Evolutionary conservation across 2,888 invertebrate species (phyloP), one percentile per base, ranked within the genome.

Genomic region (Drosophila prolongata): DNA sequence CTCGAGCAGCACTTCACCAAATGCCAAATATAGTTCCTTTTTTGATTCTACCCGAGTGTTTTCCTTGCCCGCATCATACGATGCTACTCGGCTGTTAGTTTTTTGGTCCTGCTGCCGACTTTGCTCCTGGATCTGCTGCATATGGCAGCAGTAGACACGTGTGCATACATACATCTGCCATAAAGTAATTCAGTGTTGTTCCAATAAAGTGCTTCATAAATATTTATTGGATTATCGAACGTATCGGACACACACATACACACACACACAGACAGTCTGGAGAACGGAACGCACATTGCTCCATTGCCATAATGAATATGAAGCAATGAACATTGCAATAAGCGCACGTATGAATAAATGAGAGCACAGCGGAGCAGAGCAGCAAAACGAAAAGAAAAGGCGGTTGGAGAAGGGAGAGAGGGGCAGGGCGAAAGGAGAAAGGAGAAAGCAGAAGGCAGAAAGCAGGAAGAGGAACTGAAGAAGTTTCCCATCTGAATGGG

Each of bases 171-270:
- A 67, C 47, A 62, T 62, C 67, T 66, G 66, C 70, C 73, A 80
- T 79, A 79, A 89, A 84, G 86, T 89, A 89, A 86, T 89, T 86
- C 89, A 85, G 87, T 87, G 89, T 89, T 86, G 85, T 81, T 87
- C 87, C 86, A 89, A 86, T 87, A 86, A 89, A 84, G 87, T 86
- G 77, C 86, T 86, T 90, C 88, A 90, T 90, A 88, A 90, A 89
- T 89, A 89, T 90, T 90, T 87, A 89, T 89, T 89, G 87, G 85
- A 81, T 89, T 89, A 89, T 86, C 76, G 80, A 77, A 75, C 76
- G 73, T 60, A 83, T 78, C 76, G 78, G 65, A 71, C 76, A 66
- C 64, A 56, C 68, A 67, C 64, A 56, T 66, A 67, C 16, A 16
- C 16, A 16, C 16, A 10, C 49, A 70, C 71, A 71, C 58, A 52